Percentiles rank a stretch among this genome's conserved stretches.
Conservation (phyloP, 2,888 invertebrate genomes). For the Nephrotoma flavescens region DNA sequence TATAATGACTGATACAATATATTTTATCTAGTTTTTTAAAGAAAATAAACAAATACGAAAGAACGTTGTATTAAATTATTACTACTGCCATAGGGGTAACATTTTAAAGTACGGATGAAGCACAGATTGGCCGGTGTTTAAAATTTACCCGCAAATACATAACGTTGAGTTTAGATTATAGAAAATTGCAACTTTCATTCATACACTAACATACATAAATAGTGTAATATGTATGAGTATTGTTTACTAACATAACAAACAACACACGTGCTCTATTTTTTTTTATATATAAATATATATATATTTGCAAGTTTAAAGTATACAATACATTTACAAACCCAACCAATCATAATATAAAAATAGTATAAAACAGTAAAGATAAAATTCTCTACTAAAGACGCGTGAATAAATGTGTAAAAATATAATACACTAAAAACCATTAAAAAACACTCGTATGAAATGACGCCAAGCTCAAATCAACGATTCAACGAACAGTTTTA, state of each 20-base stretch:
- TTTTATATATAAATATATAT: not conserved
- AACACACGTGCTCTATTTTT: not conserved
- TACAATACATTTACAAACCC: not conserved
- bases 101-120: not conserved
- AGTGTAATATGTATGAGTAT: not conserved
- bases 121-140: not conserved
- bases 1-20: not conserved
- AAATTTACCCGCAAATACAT: not conserved
- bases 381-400: not conserved
- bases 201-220: not conserved
- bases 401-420: not conserved
- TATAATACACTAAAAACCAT: not conserved
- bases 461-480: slow-evolving; percentile 6
- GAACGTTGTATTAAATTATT: not conserved
- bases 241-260: slow-evolving; percentile 1
- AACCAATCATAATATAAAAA: not conserved
- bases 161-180: not conserved
- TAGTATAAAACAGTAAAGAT: not conserved
- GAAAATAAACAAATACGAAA: not conserved
- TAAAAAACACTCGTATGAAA: not conserved
- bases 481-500: not conserved
- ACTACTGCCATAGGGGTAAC: not conserved
- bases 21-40: not conserved
- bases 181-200: not conserved
- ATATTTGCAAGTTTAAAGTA: not conserved